These are phyloP conservation scores for Artibeus lituratus DNA, from an alignment of 2,797 vertebrate species.

Conservation along the genomic window DNA sequence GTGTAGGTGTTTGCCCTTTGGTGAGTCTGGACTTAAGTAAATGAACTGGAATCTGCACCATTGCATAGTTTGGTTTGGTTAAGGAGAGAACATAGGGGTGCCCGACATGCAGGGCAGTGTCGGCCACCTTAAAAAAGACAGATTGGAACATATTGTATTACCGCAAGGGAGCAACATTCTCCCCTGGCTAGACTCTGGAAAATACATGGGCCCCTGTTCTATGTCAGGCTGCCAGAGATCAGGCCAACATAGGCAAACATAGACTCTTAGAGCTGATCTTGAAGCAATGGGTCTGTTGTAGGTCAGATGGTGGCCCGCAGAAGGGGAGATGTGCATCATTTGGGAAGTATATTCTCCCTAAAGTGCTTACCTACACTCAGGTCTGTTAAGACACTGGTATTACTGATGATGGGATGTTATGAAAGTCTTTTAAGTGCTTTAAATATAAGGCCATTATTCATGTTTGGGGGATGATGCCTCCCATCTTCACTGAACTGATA, in stretches of 20 bases:
- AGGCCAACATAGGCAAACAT: background rate
- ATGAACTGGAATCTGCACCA: background rate
- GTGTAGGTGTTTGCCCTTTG: slow-evolving; percentile 7
- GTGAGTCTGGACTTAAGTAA: background rate
- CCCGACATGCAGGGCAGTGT: background rate
- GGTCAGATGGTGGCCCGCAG: background rate
- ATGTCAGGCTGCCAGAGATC: background rate
- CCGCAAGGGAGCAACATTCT: background rate
- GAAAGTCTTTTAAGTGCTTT: background rate
- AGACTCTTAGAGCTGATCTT: background rate
- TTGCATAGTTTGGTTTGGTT: background rate
- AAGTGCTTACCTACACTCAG: background rate
- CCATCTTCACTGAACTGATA: background rate
- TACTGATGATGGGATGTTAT: background rate
- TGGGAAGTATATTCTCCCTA: background rate
- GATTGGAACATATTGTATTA: background rate
- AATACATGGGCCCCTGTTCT: background rate
- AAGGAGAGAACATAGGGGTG: background rate
- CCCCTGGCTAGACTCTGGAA: background rate
- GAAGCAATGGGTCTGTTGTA: background rate
- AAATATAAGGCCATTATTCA: background rate
- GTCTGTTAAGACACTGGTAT: background rate
- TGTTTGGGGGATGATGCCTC: background rate
- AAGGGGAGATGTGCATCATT: background rate
- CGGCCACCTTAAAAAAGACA: background rate